Evolutionary conservation across 2,797 vertebrate species (phyloP), one percentile per base, ranked within the genome.

Genomic region (Acrossocheilus wenchowensis): DNA sequence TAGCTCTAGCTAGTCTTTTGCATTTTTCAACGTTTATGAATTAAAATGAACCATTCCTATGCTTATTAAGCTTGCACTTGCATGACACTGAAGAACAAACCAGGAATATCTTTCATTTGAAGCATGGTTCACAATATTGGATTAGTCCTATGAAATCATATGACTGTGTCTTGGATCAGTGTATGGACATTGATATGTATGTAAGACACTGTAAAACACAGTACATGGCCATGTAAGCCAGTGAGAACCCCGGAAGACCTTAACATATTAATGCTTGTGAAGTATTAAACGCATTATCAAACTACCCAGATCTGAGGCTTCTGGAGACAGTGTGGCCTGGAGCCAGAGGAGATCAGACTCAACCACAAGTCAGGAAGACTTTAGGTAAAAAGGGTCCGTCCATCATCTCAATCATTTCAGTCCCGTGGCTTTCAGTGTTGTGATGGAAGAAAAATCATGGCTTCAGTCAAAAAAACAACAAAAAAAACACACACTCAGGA

Each of bases 281-380:
- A 88, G 79, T 92, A 89, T 91, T 92, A 60, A 93, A 90, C 91
- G 60, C 93, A 91, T 88, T 95, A 93, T 95, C 84, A 86, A 85
- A 92, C 89, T 93, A 91, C 94, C 92, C 94, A 96, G 96, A 95
- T 95, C 94, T 92, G 95, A 95, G 89, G 86, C 94, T 85, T 89
- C 94, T 90, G 95, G 90, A 80, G 96, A 95, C 89, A 95, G 88
- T 93, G 93, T 92, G 92, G 78, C 94, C 77, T 95, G 95, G 95
- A 95, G 91, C 93, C 94, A 95, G 91, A 92, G 92, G 90, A 93
- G 95, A 91, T 90, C 95, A 89, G 95, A 96, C 91, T 96, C 96
- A 86, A 96, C 95, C 81, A 92, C 94, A 87, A 95, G 94, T 94
- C 95, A 94, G 91, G 95, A 96, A 74, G 95, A 96, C 93, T 95